Evolutionary conservation across 2,797 vertebrate genomes (phyloP).

Genomic region (Crocodylus rhombifer): DNA sequence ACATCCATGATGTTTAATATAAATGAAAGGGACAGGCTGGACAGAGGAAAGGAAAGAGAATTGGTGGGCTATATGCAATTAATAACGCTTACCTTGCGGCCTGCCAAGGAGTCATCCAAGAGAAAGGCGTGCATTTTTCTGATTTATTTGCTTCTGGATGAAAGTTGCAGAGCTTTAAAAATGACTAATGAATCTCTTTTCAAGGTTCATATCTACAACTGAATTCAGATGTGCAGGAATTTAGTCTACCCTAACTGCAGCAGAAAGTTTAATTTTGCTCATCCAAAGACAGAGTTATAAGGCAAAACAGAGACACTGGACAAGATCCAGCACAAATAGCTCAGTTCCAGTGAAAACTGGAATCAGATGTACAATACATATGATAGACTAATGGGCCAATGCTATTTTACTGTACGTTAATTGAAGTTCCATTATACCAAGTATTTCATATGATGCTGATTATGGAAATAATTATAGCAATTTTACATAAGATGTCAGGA

Average conservation of each 20-base stretch:
- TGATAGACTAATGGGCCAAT: conserved; percentile 61
- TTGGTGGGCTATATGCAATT: conserved; percentile 6
- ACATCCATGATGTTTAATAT: background rate
- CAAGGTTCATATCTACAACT: conserved; percentile 60
- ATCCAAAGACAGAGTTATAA: conserved; percentile 49
- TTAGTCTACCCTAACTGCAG: conserved; percentile 47
- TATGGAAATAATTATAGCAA: conserved; percentile 46
- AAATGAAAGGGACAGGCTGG: background rate
- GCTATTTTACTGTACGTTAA: conserved; percentile 64
- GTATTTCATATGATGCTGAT: conserved; percentile 23
- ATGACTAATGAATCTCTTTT: conserved; percentile 67
- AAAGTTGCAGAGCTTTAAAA: conserved; percentile 58
- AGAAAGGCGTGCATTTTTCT: conserved; percentile 23
- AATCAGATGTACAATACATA: conserved; percentile 69
- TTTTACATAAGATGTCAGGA: background rate
- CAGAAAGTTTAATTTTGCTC: conserved; percentile 46
- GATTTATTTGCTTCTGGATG: conserved; percentile 60
- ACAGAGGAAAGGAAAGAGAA: background rate
- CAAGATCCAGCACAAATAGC: conserved; percentile 70
- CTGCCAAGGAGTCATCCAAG: background rate
- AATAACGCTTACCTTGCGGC: conserved; percentile 22
- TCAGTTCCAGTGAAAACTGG: conserved; percentile 69
- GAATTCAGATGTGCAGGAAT: conserved; percentile 62
- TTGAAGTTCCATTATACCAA: conserved; percentile 28
- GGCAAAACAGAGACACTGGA: conserved; percentile 65